Conservation (phyloP, 2,888 invertebrate genomes). For the Ceraclea dissimilis region DNA sequence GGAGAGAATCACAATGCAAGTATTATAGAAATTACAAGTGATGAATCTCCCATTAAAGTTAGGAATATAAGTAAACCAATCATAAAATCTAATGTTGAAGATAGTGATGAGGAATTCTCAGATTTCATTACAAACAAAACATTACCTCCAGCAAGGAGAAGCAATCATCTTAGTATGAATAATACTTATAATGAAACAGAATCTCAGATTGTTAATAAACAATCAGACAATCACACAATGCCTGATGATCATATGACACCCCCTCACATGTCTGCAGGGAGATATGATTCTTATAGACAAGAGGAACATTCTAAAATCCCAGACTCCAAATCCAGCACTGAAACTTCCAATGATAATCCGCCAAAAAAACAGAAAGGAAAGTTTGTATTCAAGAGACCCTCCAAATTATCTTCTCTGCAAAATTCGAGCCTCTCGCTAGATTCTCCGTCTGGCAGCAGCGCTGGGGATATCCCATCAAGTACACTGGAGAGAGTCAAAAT, state of each 20-base stretch:
- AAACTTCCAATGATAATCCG: not conserved
- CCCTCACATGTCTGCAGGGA: not conserved
- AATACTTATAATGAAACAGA: not conserved
- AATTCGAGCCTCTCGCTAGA: constrained; percentile 27
- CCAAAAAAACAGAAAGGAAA: constrained; percentile 36
- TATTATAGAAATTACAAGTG: not conserved
- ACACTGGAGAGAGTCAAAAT: constrained; percentile 38
- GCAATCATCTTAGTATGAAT: not conserved
- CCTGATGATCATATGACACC: not conserved
- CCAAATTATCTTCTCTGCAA: constrained; percentile 32
- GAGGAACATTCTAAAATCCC: not conserved
- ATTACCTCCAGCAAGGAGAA: not conserved
- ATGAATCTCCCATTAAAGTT: not conserved
- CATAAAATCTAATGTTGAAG: not conserved
- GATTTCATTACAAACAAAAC: not conserved
- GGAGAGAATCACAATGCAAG: too few species aligned
- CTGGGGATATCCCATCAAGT: too few species aligned
- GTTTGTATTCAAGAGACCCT: constrained; percentile 43
- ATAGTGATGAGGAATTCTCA: not conserved
- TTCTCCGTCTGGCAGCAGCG: constrained; percentile 31
- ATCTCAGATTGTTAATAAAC: not conserved
- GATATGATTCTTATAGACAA: too few species aligned
- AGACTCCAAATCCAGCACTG: not conserved
- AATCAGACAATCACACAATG: not conserved
- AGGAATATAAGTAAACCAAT: not conserved